Evolutionary conservation across 1,140 invertebrate genomes (phyloP).

Genomic region (Globodera rostochiensis): DNA sequence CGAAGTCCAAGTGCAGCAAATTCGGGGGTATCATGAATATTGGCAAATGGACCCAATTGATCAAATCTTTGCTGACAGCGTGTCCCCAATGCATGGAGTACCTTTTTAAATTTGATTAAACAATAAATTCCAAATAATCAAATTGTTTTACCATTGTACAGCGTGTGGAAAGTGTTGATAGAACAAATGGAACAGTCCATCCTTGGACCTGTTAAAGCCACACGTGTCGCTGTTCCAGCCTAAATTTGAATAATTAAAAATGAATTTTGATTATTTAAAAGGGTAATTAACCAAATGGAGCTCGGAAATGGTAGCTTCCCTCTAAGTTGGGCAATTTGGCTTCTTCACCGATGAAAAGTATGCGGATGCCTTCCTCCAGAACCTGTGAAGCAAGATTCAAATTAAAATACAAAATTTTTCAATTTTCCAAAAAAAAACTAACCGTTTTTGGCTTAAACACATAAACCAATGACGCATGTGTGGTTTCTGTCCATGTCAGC

Average conservation of each 20-base stretch:
- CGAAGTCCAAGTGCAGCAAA: no score
- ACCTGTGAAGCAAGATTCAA: neutral
- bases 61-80: no score
- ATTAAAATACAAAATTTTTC: neutral
- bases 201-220: neutral
- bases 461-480: neutral
- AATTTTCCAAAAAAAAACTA: neutral
- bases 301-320: neutral
- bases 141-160: neutral
- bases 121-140: neutral
- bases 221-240: neutral
- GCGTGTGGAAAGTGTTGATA: neutral
- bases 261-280: neutral
- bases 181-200: neutral
- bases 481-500: neutral
- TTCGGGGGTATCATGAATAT: no score
- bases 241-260: neutral
- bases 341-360: neutral
- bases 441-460: neutral
- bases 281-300: neutral
- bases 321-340: neutral
- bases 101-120: no score
- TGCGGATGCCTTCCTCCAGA: neutral
- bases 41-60: no score
- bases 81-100: no score